phyloP scores from a whole-genome alignment of 2,888 invertebrate genomes.

The Orthosia gracilis region DNA sequence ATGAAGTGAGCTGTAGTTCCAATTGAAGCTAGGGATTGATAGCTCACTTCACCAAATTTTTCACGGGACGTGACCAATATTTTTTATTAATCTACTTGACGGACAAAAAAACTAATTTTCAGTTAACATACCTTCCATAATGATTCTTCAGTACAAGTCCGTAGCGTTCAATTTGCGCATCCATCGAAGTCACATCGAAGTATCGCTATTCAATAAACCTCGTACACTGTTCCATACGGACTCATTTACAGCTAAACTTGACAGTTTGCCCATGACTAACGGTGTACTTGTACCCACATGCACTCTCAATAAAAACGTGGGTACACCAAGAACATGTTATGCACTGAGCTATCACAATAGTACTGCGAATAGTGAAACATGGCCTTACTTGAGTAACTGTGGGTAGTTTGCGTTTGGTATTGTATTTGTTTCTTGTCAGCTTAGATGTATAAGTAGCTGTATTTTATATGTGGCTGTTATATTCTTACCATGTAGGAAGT shows the following conservation, averaged over 20 bases:
- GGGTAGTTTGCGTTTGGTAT: conserved; percentile 20
- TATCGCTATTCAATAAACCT: not conserved
- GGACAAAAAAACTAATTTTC: too few relatives aligned
- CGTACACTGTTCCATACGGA: not conserved
- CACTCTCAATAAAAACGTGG: conserved; percentile 45
- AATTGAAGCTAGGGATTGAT: too few relatives aligned
- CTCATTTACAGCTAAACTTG: conserved; percentile 46
- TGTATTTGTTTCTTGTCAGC: conserved; percentile 28
- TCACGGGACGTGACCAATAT: too few relatives aligned
- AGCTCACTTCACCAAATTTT: too few relatives aligned
- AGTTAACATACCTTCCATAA: too few relatives aligned
- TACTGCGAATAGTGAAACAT: conserved; percentile 32
- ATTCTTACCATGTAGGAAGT: conserved; percentile 15
- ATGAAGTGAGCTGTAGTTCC: too few relatives aligned
- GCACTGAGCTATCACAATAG: conserved; percentile 41
- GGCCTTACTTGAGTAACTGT: conserved; percentile 26
- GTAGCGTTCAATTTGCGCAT: too few relatives aligned
- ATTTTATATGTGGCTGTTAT: conserved; percentile 13
- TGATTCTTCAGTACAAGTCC: too few relatives aligned
- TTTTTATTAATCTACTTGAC: too few relatives aligned
- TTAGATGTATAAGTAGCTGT: not conserved
- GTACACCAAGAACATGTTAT: conserved; percentile 1
- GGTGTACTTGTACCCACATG: conserved; percentile 20
- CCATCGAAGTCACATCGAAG: not conserved
- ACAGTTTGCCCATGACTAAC: conserved; percentile 40